Evolutionary conservation across 2,113 vertebrate genomes (phyloP).

Genomic region (Pituophis catenifer): DNA sequence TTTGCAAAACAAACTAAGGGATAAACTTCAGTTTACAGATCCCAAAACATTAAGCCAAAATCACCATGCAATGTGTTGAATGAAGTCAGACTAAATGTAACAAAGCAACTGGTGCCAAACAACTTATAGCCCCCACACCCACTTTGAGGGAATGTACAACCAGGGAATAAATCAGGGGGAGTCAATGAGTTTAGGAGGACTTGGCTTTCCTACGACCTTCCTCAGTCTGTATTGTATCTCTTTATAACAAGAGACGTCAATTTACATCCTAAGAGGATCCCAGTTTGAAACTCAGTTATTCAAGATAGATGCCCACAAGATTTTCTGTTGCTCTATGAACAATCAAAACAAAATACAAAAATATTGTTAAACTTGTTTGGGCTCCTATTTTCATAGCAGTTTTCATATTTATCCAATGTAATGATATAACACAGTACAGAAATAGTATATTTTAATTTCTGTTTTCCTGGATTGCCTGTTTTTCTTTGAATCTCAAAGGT

Average conservation of each 20-base stretch:
- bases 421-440: not conserved
- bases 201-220: not conserved
- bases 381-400: not conserved
- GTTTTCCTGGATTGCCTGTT: slow-evolving; percentile 1
- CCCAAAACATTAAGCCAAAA: not conserved
- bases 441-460: slow-evolving; percentile 29
- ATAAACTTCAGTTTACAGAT: not conserved
- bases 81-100: not conserved
- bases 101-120: not conserved
- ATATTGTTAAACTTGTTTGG: not conserved
- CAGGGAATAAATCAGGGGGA: not conserved
- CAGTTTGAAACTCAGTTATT: not conserved
- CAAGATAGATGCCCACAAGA: too few species aligned
- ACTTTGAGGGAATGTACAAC: not conserved
- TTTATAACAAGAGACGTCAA: not conserved
- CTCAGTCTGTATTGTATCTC: not conserved
- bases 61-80: not conserved
- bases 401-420: slow-evolving; percentile 8
- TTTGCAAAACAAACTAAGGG: not conserved
- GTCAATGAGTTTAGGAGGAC: not conserved
- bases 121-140: not conserved
- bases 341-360: not conserved
- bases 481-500: not conserved
- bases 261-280: not conserved
- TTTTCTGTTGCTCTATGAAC: not conserved